Conservation (phyloP, 64 coral and sea anemone genomes). For the Dendrophyllia cribrosa region DNA sequence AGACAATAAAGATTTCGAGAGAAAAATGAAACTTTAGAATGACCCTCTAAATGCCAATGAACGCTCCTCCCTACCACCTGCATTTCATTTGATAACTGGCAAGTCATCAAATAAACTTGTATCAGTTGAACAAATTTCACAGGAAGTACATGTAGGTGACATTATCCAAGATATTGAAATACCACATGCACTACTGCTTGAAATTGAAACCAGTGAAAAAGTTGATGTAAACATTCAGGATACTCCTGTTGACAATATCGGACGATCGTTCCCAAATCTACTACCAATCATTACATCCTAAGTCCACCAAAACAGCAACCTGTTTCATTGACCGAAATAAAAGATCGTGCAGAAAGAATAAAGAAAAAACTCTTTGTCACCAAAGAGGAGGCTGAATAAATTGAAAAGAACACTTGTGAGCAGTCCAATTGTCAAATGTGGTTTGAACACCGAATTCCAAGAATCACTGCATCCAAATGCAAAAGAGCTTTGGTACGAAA, state of each 20-base stretch:
- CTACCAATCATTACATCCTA: constrained; percentile 50
- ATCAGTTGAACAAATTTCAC: too few species aligned
- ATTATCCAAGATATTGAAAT: constrained; percentile 38
- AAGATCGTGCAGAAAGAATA: constrained; percentile 49
- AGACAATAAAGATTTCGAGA: too few species aligned
- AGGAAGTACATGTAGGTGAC: too few species aligned
- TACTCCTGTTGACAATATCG: constrained; percentile 24
- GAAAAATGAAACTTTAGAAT: too few species aligned
- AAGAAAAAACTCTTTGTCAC: constrained; percentile 64
- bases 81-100: too few species aligned
- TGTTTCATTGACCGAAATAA: constrained; percentile 57
- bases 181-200: constrained; percentile 20
- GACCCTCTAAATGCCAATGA: too few species aligned
- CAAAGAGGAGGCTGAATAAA: constrained; percentile 46
- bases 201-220: constrained; percentile 38
- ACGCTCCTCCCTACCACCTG: too few species aligned
- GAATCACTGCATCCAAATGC: constrained; percentile 76
- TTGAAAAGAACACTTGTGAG: constrained; percentile 38
- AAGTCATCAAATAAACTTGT: too few species aligned
- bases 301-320: constrained; percentile 66
- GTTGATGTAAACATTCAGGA: constrained; percentile 5
- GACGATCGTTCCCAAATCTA: constrained; percentile 51
- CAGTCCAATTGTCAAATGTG: constrained; percentile 65
- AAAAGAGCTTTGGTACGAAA: constrained; percentile 60
- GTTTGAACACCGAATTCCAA: constrained; percentile 39